Evolutionary conservation across 2,888 invertebrate species (phyloP).

Genomic region (Eupithecia subumbrata): DNA sequence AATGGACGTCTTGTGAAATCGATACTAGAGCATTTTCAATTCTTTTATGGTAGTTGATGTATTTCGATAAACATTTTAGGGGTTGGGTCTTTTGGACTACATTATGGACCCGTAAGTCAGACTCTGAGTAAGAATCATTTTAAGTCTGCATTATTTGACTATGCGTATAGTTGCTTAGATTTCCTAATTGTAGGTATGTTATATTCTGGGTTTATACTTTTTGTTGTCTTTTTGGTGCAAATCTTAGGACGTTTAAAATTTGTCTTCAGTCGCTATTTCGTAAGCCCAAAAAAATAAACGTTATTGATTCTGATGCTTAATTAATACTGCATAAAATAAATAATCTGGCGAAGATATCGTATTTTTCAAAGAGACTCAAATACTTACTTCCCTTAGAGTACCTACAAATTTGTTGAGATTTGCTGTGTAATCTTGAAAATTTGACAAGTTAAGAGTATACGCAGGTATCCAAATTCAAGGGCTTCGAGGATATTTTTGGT

Average conservation of each 20-base stretch:
- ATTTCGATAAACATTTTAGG: constrained; percentile 5
- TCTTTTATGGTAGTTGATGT: constrained; percentile 16
- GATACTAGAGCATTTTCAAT: constrained; percentile 20
- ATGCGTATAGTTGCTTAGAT: neutral
- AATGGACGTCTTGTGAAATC: constrained; percentile 42
- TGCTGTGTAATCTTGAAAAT: neutral
- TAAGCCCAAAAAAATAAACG: too few species aligned
- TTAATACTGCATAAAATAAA: too few species aligned
- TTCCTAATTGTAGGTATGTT: neutral
- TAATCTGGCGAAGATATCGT: too few species aligned
- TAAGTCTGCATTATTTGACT: neutral
- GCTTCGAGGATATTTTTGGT: constrained; percentile 15
- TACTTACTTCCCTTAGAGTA: too few species aligned
- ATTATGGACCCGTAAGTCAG: neutral
- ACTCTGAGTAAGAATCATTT: neutral
- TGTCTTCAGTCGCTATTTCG: too few species aligned
- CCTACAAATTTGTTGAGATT: neutral
- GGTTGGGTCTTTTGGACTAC: too few species aligned
- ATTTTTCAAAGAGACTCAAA: too few species aligned
- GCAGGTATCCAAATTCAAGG: neutral
- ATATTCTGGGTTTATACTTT: too few species aligned
- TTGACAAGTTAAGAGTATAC: neutral
- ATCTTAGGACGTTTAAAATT: too few species aligned
- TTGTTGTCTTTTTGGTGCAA: too few species aligned
- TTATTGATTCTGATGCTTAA: too few species aligned